Evolutionary conservation across 2,113 vertebrate genomes (phyloP).

Genomic region (Rhynchopsitta pachyrhyncha): DNA sequence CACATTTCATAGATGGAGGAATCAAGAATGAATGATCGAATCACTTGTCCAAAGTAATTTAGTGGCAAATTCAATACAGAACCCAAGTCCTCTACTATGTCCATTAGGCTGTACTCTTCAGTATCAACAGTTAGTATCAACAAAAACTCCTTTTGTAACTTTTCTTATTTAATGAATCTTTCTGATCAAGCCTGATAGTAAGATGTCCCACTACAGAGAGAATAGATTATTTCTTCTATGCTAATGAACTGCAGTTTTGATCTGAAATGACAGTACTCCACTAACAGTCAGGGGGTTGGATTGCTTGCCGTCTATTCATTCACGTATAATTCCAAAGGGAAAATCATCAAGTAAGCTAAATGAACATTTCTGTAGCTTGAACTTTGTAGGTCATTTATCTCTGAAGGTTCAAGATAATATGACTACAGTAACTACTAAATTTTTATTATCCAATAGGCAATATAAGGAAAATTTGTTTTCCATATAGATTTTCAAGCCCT

Average conservation of each 20-base stretch:
- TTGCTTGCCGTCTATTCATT: slow-evolving; percentile 47
- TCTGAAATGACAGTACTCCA: slow-evolving; percentile 32
- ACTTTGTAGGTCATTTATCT: slow-evolving; percentile 26
- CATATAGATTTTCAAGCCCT: neutral
- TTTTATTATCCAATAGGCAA: neutral
- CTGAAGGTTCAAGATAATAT: neutral
- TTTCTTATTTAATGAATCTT: neutral
- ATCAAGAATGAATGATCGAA: neutral
- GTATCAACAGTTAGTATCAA: neutral
- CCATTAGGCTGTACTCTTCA: neutral
- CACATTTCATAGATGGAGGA: neutral
- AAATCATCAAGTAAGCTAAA: slow-evolving; percentile 23
- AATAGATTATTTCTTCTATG: slow-evolving; percentile 33
- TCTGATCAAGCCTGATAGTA: neutral
- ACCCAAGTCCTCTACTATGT: neutral
- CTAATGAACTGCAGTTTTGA: slow-evolving; percentile 21
- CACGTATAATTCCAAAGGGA: slow-evolving; percentile 14
- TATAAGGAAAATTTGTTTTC: neutral
- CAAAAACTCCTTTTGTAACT: neutral
- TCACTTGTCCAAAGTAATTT: neutral
- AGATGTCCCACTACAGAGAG: neutral
- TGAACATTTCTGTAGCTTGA: slow-evolving; percentile 20
- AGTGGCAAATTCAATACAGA: neutral
- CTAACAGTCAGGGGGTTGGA: neutral
- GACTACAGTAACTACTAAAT: neutral